A percentile compares a stretch with the other conserved stretches of the same genome.
Evolutionary conservation across 2,888 invertebrate genomes (phyloP).

Genomic region (Stomorhina lunata): DNA sequence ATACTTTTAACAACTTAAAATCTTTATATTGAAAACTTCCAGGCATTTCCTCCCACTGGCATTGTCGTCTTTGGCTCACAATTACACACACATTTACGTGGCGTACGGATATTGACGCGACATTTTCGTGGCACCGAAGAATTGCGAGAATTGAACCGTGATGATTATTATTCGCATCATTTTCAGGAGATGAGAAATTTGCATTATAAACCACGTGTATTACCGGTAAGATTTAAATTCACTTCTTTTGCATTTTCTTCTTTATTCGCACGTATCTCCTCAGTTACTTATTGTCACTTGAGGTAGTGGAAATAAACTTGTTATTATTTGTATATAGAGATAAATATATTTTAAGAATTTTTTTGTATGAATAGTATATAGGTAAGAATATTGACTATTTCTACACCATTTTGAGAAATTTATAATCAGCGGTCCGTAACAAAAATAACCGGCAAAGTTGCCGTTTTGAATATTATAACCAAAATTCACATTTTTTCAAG

Average conservation of each 20-base stretch:
- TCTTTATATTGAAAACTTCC: slow-evolving; percentile 23
- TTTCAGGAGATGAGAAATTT: slow-evolving; percentile 97
- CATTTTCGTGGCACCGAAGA: slow-evolving; percentile 92
- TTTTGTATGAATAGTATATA: slow-evolving; percentile 14
- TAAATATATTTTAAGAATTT: background rate
- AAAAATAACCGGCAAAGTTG: too few species aligned
- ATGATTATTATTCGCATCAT: slow-evolving; percentile 97
- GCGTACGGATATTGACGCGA: slow-evolving; percentile 90
- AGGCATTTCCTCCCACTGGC: slow-evolving; percentile 90
- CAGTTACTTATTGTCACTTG: background rate
- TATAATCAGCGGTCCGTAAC: background rate
- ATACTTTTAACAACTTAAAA: background rate
- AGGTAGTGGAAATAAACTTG: background rate
- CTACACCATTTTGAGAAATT: background rate
- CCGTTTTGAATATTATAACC: too few species aligned
- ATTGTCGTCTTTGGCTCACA: slow-evolving; percentile 97
- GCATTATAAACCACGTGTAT: slow-evolving; percentile 87
- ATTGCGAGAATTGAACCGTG: slow-evolving; percentile 91
- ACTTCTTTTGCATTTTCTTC: background rate
- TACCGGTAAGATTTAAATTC: slow-evolving; percentile 85
- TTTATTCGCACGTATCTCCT: background rate
- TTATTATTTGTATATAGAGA: background rate
- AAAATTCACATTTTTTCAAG: too few species aligned
- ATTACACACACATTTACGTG: slow-evolving; percentile 97
- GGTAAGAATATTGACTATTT: too few species aligned